These are phyloP conservation scores for Microchirus variegatus DNA, from an alignment of 2,797 vertebrate species.

Conservation along the genomic window DNA sequence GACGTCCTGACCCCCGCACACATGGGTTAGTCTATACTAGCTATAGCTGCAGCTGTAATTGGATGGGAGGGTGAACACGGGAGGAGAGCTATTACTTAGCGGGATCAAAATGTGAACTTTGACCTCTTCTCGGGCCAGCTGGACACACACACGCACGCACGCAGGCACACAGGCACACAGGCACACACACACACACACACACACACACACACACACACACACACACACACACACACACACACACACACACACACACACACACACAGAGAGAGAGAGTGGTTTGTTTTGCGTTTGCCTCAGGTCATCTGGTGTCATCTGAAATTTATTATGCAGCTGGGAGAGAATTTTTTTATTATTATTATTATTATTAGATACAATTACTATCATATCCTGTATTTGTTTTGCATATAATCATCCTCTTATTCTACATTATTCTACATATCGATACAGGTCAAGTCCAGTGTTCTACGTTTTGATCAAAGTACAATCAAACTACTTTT, in stretches of 20 bases:
- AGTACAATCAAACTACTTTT: too few relatives aligned
- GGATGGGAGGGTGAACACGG: conserved; percentile 30
- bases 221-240: too few relatives aligned
- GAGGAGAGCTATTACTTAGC: conserved; percentile 26
- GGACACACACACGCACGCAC: conserved; percentile 6
- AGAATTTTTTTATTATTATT: too few relatives aligned
- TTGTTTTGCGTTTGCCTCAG: neutral
- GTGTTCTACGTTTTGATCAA: too few relatives aligned
- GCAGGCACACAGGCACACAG: neutral
- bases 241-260: neutral
- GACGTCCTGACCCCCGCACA: neutral
- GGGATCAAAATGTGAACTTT: conserved; percentile 56
- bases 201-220: neutral
- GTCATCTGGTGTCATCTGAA: neutral
- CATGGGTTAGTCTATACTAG: conserved; percentile 46
- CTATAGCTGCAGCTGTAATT: conserved; percentile 39
- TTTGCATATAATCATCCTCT: too few relatives aligned
- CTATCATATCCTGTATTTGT: too few relatives aligned
- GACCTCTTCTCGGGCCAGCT: conserved; percentile 48
- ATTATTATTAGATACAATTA: too few relatives aligned
- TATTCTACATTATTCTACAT: too few relatives aligned
- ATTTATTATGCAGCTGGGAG: neutral
- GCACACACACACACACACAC: neutral
- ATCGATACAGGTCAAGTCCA: too few relatives aligned
- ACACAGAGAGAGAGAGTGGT: neutral